Conservation (phyloP, 2,888 invertebrate species). For the Drosophila stalkeri region DNA sequence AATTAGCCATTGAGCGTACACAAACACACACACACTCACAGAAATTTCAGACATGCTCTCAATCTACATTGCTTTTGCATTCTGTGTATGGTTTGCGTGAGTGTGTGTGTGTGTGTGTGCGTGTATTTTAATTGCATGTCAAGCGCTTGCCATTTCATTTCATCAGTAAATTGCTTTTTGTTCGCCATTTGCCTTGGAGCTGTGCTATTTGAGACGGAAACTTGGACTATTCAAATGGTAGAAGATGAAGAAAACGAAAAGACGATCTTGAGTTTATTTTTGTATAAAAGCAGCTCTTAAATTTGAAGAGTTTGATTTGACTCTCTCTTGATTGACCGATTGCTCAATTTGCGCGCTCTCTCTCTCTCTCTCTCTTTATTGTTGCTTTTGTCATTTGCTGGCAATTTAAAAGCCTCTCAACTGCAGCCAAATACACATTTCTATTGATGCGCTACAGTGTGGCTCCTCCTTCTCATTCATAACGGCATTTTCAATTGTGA, state of each 20-base stretch:
- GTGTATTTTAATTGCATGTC: slow-evolving; percentile 47
- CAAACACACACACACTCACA: slow-evolving; percentile 10
- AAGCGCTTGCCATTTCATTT: slow-evolving; percentile 37
- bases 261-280: slow-evolving; percentile 2
- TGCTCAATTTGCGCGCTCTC: slow-evolving; percentile 3
- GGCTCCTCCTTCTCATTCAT: background rate
- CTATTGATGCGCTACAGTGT: slow-evolving; percentile 27
- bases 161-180: slow-evolving; percentile 62
- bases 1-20: slow-evolving; percentile 8
- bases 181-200: slow-evolving; percentile 51
- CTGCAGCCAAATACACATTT: slow-evolving; percentile 38
- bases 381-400: slow-evolving; percentile 33
- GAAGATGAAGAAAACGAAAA: background rate
- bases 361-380: slow-evolving; percentile 5
- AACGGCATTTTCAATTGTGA: slow-evolving; percentile 49
- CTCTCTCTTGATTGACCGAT: slow-evolving; percentile 13
- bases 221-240: background rate
- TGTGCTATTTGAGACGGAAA: slow-evolving; percentile 5
- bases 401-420: slow-evolving; percentile 46
- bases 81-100: background rate
- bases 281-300: background rate
- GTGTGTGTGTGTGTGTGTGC: slow-evolving; percentile 8
- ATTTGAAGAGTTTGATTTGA: slow-evolving; percentile 15
- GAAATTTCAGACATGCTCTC: slow-evolving; percentile 35
- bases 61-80: slow-evolving; percentile 9